Conservation (phyloP, 1,140 invertebrate species). For the Cotesia chilonis region DNA sequence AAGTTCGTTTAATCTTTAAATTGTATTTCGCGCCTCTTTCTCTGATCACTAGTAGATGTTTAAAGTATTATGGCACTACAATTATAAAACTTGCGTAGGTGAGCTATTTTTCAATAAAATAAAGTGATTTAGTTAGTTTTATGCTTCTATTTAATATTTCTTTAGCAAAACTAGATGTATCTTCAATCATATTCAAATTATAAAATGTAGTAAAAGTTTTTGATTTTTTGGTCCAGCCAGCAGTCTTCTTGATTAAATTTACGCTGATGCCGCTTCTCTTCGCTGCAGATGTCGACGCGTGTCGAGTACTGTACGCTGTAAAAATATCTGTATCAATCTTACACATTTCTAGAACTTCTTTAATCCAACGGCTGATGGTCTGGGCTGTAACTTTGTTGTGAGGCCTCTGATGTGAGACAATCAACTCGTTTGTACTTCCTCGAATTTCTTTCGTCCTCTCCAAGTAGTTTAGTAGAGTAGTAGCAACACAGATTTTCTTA, state of each 20-base stretch:
- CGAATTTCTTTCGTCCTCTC: conserved; percentile 20
- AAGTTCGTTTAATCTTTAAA: too few relatives aligned
- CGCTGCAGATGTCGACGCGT: conserved; percentile 47
- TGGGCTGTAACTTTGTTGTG: conserved; percentile 24
- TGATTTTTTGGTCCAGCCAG: background rate
- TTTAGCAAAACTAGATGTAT: background rate
- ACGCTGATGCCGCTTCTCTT: conserved; percentile 24
- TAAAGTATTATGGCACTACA: background rate
- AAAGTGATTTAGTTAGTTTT: background rate
- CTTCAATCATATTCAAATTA: conserved; percentile 17
- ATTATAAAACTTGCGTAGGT: background rate
- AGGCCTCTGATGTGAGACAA: conserved; percentile 36
- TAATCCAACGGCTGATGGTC: conserved; percentile 41
- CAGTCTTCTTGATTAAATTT: too few relatives aligned
- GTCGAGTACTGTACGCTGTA: conserved; percentile 44
- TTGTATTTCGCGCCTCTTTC: too few relatives aligned
- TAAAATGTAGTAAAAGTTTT: conserved; percentile 20
- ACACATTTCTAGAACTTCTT: conserved; percentile 19
- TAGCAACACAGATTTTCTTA: conserved; percentile 20
- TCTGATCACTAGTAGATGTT: conserved; percentile 1
- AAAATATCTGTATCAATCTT: conserved; percentile 37
- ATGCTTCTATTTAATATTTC: background rate
- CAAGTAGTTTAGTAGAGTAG: conserved; percentile 32
- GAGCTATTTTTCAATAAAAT: background rate
- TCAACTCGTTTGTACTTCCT: conserved; percentile 21